These are phyloP conservation scores for Liasis olivaceus DNA, from an alignment of 2,797 vertebrate species.

Conservation along the genomic window DNA sequence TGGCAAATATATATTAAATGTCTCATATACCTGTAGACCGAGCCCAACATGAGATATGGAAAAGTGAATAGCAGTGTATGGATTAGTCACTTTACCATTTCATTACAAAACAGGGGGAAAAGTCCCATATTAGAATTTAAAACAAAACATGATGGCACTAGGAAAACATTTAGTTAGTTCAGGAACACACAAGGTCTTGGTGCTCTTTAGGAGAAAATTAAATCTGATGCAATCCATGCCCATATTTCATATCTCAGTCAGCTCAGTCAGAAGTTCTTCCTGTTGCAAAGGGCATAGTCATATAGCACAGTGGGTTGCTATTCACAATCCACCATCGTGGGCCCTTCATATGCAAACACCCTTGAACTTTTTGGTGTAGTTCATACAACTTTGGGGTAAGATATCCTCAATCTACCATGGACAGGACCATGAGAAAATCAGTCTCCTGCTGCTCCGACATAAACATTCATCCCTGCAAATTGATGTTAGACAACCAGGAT, in stretches of 20 bases:
- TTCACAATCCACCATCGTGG: neutral
- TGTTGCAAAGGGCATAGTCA: neutral
- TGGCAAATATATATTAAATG: neutral
- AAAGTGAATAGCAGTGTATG: neutral
- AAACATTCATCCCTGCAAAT: neutral
- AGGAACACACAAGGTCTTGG: neutral
- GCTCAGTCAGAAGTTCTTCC: neutral
- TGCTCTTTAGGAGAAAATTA: neutral
- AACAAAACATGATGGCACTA: neutral
- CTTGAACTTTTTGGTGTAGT: neutral
- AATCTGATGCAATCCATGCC: neutral
- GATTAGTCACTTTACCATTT: neutral
- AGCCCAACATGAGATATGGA: neutral
- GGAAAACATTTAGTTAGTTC: neutral
- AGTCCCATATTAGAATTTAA: neutral
- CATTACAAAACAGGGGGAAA: fast-evolving
- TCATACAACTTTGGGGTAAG: neutral
- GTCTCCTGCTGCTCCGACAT: neutral
- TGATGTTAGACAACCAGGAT: neutral
- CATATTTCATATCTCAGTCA: neutral
- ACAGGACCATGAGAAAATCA: neutral
- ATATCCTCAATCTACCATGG: neutral
- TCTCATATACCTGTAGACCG: neutral
- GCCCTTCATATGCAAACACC: neutral
- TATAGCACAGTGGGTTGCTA: neutral